phyloP scores from a whole-genome alignment of 1,140 invertebrate genomes.

The Nephila pilipes region DNA sequence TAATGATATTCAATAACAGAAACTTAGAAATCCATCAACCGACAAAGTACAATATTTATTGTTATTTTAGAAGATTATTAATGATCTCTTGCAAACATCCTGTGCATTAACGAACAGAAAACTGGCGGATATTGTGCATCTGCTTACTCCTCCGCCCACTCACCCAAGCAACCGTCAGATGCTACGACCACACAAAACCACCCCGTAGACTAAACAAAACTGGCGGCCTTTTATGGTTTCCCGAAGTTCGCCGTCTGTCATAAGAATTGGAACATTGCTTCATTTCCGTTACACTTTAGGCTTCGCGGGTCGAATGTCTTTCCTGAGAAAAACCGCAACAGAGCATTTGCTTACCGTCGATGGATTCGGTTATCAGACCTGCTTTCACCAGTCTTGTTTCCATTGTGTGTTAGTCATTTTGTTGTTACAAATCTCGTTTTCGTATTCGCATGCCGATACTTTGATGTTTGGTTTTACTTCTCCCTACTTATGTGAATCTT shows the following conservation, averaged over 20 bases:
- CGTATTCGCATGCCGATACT: too few relatives aligned
- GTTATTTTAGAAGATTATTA: neutral
- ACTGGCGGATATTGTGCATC: neutral
- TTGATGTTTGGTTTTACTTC: too few relatives aligned
- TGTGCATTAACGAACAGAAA: neutral
- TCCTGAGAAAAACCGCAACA: neutral
- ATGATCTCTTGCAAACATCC: neutral
- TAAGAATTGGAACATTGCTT: neutral
- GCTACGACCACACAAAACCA: neutral
- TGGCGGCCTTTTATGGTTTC: constrained; percentile 14
- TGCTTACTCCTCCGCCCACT: neutral
- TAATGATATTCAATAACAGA: too few relatives aligned
- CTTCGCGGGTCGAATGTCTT: neutral
- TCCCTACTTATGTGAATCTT: too few relatives aligned
- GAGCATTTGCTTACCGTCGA: neutral
- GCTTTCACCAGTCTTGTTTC: neutral
- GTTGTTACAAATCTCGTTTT: too few relatives aligned
- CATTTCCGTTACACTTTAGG: neutral
- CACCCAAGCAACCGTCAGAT: neutral
- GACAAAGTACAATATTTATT: too few relatives aligned
- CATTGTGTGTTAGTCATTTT: too few relatives aligned
- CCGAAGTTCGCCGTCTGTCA: neutral
- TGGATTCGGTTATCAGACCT: too few relatives aligned
- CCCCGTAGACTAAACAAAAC: neutral
- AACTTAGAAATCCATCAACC: too few relatives aligned